Base-by-base conservation (phyloP, 2,888 invertebrate genomes). In the Rhopalosiphum nymphaeae region DNA sequence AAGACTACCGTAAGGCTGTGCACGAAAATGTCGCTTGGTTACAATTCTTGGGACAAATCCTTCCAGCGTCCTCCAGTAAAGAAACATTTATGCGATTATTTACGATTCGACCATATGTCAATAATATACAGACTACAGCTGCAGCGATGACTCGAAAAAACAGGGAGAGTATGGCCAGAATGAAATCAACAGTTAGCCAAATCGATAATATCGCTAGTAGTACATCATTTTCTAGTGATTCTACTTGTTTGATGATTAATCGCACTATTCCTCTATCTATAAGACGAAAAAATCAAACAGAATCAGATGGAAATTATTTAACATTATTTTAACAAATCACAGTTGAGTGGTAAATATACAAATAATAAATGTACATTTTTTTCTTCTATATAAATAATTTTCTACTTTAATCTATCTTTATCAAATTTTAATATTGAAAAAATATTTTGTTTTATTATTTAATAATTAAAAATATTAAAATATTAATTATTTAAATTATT, bases 1-100 rank as follows among this genome's bases (percentile, higher is more conserved):
- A 89, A 2, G 89, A 89, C 9, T 93, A 93, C n/a, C 88, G 88
- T 1, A 89, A 49, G 0, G 9, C 93, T 1, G 93, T 93, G 9
- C 42, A 53, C 42, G 88, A 89, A 42, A 29, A 93, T n/a, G 36
- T 67, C 10, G 53, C 44, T 3, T 61, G 93, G 78, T 13, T 89
- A 11, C 78, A 93, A 44, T 93, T 93, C 26, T n/a, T 78, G 10
- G 92, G 88, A 3, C 89, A 21, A 4, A 10, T 93, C 0, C 46
- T 93, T 16, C 92, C 89, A n/a, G 49, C 13, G 29, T 46, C 49
- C 3, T 0, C 25, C 7, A 49, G 11, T 5, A 44, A 46, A 13
- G 25, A 56, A 25, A 2, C 9, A 44, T 93, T 93, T 44, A 29
- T 53, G 67, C 9, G 1, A 36, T 26, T 46, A n/a, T 93, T 93